Percentiles rank a stretch among this genome's conserved stretches.
Evolutionary conservation across 2,888 invertebrate species (phyloP).

Genomic region (Osmoderma eremita): DNA sequence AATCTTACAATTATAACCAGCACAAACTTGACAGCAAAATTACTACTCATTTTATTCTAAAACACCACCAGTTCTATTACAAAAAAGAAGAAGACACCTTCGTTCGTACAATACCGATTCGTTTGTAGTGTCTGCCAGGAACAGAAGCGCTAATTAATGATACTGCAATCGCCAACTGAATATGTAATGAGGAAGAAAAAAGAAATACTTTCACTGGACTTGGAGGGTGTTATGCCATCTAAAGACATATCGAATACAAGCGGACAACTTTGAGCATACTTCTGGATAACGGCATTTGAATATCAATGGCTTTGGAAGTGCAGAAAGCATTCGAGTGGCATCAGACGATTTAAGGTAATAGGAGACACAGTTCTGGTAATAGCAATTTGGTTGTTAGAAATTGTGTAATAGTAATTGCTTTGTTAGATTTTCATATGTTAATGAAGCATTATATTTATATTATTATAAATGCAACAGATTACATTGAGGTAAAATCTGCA

Average conservation of each 20-base stretch:
- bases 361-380: background rate
- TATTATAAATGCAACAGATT: no score
- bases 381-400: background rate
- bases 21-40: constrained; percentile 6
- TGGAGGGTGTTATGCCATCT: background rate
- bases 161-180: background rate
- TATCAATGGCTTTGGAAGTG: background rate
- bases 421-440: no score
- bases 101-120: no score
- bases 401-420: no score
- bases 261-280: background rate
- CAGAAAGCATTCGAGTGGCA: background rate
- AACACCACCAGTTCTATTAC: no score
- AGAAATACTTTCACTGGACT: background rate
- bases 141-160: constrained; percentile 15
- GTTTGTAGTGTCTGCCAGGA: background rate
- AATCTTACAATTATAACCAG: constrained; percentile 1
- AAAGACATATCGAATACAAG: background rate
- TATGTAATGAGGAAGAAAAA: constrained; percentile 12
- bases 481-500: no score
- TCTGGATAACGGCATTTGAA: background rate
- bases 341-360: background rate
- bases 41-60: constrained; percentile 5
- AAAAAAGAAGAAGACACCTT: no score
- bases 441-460: no score